Conservation (phyloP, 2,888 invertebrate genomes). For the Stegana nigrithorax region DNA sequence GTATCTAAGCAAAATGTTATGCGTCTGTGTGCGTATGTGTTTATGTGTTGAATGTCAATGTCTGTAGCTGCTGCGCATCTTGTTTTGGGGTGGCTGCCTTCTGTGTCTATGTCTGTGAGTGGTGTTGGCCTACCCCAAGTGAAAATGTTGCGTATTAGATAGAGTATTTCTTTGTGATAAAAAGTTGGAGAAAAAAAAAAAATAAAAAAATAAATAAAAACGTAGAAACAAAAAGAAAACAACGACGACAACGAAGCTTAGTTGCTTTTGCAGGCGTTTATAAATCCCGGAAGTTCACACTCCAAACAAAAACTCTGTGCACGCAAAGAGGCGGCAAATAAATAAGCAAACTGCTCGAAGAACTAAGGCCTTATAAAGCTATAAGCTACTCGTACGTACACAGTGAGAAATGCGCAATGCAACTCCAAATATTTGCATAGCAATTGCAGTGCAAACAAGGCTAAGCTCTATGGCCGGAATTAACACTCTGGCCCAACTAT, state of each 20-base stretch:
- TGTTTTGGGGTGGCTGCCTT: too few species aligned
- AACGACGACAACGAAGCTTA: background rate
- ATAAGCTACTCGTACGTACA: too few species aligned
- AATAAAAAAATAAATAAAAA: background rate
- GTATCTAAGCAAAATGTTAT: background rate
- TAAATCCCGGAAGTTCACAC: constrained; percentile 25
- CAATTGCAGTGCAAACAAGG: too few species aligned
- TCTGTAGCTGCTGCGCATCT: background rate
- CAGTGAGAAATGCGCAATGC: too few species aligned
- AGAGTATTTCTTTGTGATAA: background rate
- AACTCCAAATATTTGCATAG: too few species aligned
- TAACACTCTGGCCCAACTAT: too few species aligned
- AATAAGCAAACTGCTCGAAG: too few species aligned
- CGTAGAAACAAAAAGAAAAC: background rate
- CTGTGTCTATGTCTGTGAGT: too few species aligned
- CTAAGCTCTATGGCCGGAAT: too few species aligned
- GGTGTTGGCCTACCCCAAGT: constrained; percentile 20
- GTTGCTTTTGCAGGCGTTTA: background rate
- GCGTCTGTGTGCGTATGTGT: constrained; percentile 8
- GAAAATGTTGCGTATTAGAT: too few species aligned
- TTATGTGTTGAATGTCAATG: constrained; percentile 10
- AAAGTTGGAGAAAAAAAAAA: background rate
- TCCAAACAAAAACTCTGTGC: constrained; percentile 9
- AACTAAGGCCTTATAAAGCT: too few species aligned
- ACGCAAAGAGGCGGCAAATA: constrained; percentile 3